A percentile compares a stretch with the other conserved stretches of the same genome.
Conservation (phyloP, 2,113 vertebrate genomes). For the Herpetotheres cachinnans region DNA sequence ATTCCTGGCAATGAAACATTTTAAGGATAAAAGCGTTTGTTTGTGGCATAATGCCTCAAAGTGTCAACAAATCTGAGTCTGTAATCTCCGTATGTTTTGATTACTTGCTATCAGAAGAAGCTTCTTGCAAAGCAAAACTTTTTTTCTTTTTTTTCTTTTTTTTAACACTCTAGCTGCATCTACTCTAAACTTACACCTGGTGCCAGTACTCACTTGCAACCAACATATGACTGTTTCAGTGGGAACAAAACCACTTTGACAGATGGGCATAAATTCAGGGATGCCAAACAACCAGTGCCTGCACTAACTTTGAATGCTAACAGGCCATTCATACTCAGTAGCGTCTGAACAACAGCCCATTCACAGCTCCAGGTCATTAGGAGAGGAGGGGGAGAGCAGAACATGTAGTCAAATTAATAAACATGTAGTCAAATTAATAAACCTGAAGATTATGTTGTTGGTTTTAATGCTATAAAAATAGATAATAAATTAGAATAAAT, state of each 20-base stretch:
- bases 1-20: conserved; percentile 25
- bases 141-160: not conserved
- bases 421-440: not conserved
- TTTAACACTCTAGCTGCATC: not conserved
- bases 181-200: not conserved
- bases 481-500: not conserved
- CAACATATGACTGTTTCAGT: not conserved
- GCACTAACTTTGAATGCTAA: conserved; percentile 19
- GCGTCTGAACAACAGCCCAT: conserved; percentile 16
- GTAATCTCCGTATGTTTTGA: conserved; percentile 46
- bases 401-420: not conserved
- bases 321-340: not conserved
- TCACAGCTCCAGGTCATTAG: not conserved
- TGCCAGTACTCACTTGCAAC: not conserved
- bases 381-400: not conserved
- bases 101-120: conserved; percentile 26
- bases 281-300: conserved; percentile 11
- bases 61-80: conserved; percentile 53
- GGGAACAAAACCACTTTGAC: conserved; percentile 39
- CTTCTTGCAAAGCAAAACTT: not conserved
- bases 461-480: not conserved
- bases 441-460: not conserved
- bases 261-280: conserved; percentile 24
- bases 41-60: conserved; percentile 52
- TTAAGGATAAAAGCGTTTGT: conserved; percentile 45